Conservation (phyloP, 2,888 invertebrate species). For the Xestoiulus laeticollis region DNA sequence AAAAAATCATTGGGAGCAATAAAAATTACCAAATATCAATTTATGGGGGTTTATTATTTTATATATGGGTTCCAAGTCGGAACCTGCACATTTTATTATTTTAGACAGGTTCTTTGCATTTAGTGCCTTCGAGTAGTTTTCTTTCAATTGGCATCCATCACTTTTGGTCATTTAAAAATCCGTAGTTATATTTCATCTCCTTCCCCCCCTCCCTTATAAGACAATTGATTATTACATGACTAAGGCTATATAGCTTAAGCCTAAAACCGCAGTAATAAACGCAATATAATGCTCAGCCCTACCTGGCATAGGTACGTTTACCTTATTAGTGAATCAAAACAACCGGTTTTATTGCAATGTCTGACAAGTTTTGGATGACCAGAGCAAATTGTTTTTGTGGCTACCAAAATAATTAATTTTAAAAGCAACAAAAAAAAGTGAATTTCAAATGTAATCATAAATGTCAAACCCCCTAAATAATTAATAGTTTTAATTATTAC, state of each 20-base stretch:
- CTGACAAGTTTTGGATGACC: constrained; percentile 1
- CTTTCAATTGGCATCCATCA: not conserved
- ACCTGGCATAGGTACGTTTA: not conserved
- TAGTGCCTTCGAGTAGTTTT: not conserved
- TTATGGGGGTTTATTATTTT: no score
- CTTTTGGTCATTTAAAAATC: not conserved
- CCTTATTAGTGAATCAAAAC: constrained; percentile 35
- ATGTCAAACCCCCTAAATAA: constrained; percentile 31
- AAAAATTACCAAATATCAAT: no score
- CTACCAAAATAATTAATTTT: constrained; percentile 43
- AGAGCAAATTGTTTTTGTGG: constrained; percentile 41
- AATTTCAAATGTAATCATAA: constrained; percentile 43
- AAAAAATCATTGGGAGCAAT: no score
- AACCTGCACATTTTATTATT: no score
- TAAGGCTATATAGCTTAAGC: not conserved
- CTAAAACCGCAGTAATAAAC: constrained; percentile 18
- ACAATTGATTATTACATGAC: not conserved
- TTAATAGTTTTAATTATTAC: constrained; percentile 41
- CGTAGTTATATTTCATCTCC: not conserved
- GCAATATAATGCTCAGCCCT: not conserved
- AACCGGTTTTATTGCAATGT: constrained; percentile 17
- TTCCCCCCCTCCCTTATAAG: not conserved
- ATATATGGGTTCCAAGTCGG: no score
- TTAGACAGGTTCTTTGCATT: not conserved
- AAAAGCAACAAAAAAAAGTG: constrained; percentile 15